Base-by-base conservation (phyloP, 2,797 vertebrate genomes). In the Leptatherina wallacei region DNA sequence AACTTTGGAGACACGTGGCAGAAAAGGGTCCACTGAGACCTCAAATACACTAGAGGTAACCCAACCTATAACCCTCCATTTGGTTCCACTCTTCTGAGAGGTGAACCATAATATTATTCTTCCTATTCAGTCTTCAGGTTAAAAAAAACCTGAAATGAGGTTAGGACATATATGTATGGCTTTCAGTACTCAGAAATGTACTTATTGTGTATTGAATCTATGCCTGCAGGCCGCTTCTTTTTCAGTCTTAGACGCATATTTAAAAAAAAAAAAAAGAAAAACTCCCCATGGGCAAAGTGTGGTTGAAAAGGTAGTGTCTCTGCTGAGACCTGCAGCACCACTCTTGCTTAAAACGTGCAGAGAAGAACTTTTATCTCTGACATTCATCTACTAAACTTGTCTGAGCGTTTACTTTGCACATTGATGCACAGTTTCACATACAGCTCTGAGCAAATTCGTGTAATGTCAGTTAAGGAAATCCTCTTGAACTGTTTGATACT, bases 31-130 rank as follows among this genome's bases (percentile, higher is more conserved):
- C 82, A 16, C 59, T 0, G 85, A 83, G 85, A 84, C 70, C 73
- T 61, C 71, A 55, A 71, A 68, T 20, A 63, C 66, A 70, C 73
- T 1, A 10, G 29, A 51, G 71, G 69, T 73, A 85, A 81, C 85
- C 30, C 72, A 69, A 72, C 62, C 73, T 49, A 73, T 58, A 73
- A 75, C 59, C 71, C 62, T 67, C 52, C 71, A 70, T 74, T 89
- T 60, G 78, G 76, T 71, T 20, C 65, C 14, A 10, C 72, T 24
- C 62, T 61, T 67, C 58, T 74, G 69, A 75, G 88, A 90, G 57
- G 36, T 72, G 82, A 91, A 88, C 85, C 86, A 83, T 80, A 91
- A 93, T 68, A 86, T 90, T 91, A 61, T 84, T 77, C 84, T 79
- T 87, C 74, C 13, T 30, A 57, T 63, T 12, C 30, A 9, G 70